Base-by-base conservation (phyloP, 2,797 vertebrate genomes). In the Siniperca obscura region DNA sequence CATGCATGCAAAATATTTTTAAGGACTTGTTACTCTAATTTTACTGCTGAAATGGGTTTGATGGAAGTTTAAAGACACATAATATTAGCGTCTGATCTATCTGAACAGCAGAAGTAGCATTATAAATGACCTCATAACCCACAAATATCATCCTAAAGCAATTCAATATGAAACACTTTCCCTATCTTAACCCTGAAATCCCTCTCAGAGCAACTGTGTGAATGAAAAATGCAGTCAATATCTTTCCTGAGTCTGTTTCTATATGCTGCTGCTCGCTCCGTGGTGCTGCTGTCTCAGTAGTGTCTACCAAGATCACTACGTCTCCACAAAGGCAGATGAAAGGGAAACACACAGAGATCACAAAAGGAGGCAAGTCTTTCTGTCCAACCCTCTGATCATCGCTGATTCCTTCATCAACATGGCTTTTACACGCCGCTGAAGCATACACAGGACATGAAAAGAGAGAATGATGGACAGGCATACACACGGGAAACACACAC, bases 241-340 rank as follows among this genome's bases (percentile, higher is more conserved):
- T 84, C 48, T 61, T 71, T 60, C 68, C 34, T 12, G 42, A 69
- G 77, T 73, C 87, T 89, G 84, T 68, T 88, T 90, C 74, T 73
- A 74, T 75, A 90, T 90, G 81, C 89, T 74, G 79, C 85, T 86
- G 81, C 85, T 88, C 74, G 74, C 91, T 88, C 80, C 68, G 87
- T 72, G 86, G 48, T 78, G 81, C 83, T 52, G 88, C 79, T 38
- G 82, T 86, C 88, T 86, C 91, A 69, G 80, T 25, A 80, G 84
- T 30, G 85, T 89, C 84, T 76, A 53, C 21, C 6, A 60, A 89
- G 86, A 90, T 93, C 89, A 88, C 89, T 68, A 83, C 56, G 44
- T 87, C 87, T 88, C 82, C 85, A 65, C 88, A 84, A 89, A 91
- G 87, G 77, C 83, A 82, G 87, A 93, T 92, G 84, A 94, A 90